Base-by-base conservation (phyloP, 2,797 vertebrate genomes). In the Buceros bicornis region DNA sequence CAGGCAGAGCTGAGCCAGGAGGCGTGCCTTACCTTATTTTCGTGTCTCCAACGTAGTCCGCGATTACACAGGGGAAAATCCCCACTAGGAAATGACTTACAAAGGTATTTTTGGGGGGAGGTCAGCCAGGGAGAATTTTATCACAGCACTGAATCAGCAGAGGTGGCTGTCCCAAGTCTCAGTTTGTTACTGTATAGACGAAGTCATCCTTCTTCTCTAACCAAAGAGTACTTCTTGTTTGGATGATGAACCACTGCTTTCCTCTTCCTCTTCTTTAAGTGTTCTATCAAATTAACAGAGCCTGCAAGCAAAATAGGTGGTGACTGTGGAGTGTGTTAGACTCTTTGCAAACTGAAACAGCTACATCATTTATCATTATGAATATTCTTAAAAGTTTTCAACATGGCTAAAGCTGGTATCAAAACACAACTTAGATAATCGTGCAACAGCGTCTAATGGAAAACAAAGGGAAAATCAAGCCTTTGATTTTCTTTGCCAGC, bases 331-430 rank as follows among this genome's bases (percentile, higher is more conserved):
- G 20, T 69, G 24, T 31, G n/a, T 89, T 91, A 91, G 29, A n/a
- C 64, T 89, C n/a, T 53, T 82, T 31, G 61, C 57, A 92, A 85
- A 89, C 94, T 11, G 12, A 13, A 93, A 47, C 28, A 88, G 51
- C 47, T 69, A 25, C n/a, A 58, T 66, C 40, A n/a, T 92, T 94
- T 89, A 72, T 94, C 66, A 62, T 89, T 91, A 80, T 53, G 76
- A 93, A 72, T 93, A 90, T 89, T 93, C 47, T 62, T 76, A 66
- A 85, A 69, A 82, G 65, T 85, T 95, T 93, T 92, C 71, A 89
- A 7, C 37, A 24, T 45, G 81, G 65, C 54, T 82, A 71, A 82
- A 83, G 48, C 78, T 77, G 58, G 26, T 77, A 77, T 93, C 81
- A 90, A 95, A 94, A 54, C 64, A 78, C 64, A 87, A 33, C 66